Conservation (phyloP, 2,797 vertebrate genomes). For the Threskiornis aethiopicus region DNA sequence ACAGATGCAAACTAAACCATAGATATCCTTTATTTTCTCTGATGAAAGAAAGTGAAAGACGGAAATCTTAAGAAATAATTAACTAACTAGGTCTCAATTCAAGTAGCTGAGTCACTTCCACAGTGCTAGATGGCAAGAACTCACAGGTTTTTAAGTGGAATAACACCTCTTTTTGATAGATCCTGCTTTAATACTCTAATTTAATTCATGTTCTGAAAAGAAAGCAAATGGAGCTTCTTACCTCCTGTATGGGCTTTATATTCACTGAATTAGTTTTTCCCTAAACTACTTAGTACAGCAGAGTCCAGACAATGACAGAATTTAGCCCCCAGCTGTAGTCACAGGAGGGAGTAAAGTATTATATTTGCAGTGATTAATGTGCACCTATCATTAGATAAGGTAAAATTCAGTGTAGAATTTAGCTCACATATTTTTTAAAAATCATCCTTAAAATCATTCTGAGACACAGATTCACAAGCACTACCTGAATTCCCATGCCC, state of each 20-base stretch:
- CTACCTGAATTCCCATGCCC: neutral
- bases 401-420: neutral
- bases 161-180: neutral
- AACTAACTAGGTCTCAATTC: neutral
- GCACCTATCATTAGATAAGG: neutral
- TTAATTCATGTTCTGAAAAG: neutral
- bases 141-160: neutral
- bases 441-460: neutral
- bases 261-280: neutral
- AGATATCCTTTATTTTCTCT: neutral
- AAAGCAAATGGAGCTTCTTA: neutral
- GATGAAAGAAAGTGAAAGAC: neutral
- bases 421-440: neutral
- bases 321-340: neutral
- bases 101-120: neutral
- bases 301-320: neutral
- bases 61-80: neutral
- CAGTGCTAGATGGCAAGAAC: neutral
- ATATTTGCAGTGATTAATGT: neutral
- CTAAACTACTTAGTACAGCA: neutral
- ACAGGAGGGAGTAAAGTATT: neutral
- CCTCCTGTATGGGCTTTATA: neutral
- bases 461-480: neutral
- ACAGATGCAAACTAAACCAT: neutral
- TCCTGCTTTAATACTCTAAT: neutral